Conservation (phyloP, 2,888 invertebrate genomes). For the Eupithecia tripunctaria region DNA sequence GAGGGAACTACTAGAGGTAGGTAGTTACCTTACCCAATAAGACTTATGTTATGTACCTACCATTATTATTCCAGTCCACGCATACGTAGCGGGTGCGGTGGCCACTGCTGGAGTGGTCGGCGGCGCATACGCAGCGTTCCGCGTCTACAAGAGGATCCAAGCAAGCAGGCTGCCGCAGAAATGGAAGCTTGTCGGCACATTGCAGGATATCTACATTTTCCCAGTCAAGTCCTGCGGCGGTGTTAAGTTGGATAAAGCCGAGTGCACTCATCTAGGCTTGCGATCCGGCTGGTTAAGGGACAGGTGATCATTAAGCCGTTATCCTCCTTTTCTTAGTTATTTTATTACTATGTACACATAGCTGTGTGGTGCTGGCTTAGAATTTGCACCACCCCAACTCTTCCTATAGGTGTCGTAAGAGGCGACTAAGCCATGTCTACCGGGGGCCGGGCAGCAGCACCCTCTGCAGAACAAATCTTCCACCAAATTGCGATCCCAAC, state of each 20-base stretch:
- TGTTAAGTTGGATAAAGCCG: constrained; percentile 74
- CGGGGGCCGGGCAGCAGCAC: no score
- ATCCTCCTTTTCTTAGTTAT: not conserved
- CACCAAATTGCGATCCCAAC: no score
- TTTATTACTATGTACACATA: no score
- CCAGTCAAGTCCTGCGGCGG: constrained; percentile 86
- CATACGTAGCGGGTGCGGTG: constrained; percentile 56
- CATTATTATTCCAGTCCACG: constrained; percentile 35
- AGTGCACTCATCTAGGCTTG: constrained; percentile 82
- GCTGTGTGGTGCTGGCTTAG: no score
- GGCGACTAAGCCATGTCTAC: no score
- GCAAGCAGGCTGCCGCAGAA: constrained; percentile 67
- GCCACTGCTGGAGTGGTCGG: constrained; percentile 64
- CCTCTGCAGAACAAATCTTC: no score
- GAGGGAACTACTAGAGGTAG: no score
- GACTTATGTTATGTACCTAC: not conserved
- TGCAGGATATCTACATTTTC: constrained; percentile 81
- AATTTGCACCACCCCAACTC: no score
- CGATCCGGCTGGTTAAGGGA: constrained; percentile 83
- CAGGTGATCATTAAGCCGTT: constrained; percentile 56
- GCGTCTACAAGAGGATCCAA: constrained; percentile 53
- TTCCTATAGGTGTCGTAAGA: no score
- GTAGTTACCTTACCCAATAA: no score
- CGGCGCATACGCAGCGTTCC: constrained; percentile 66
- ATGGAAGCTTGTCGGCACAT: constrained; percentile 85